phyloP scores from a whole-genome alignment of 2,113 vertebrate species.

The Sphyrna mokarran region DNA sequence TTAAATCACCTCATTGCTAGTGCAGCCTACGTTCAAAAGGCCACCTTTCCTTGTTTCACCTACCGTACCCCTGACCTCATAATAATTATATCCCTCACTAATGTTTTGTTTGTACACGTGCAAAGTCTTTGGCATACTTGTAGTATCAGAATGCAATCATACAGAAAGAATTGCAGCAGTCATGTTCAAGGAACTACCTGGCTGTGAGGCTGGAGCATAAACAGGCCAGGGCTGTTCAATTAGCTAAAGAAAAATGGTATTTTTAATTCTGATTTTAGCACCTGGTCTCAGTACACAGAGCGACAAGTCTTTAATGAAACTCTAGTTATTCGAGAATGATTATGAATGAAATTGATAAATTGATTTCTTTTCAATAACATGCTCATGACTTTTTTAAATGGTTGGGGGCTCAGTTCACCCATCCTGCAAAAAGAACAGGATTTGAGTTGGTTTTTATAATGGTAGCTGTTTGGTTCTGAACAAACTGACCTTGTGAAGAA shows the following conservation, averaged over 20 bases:
- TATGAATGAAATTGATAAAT: neutral
- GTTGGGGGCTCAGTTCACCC: neutral
- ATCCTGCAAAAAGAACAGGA: too few relatives aligned
- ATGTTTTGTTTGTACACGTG: constrained; percentile 34
- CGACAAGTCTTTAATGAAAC: neutral
- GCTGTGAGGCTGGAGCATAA: constrained; percentile 6
- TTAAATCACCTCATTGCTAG: constrained; percentile 11
- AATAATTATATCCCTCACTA: constrained; percentile 30
- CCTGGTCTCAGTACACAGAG: neutral
- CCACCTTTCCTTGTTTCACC: constrained; percentile 2
- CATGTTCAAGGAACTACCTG: neutral
- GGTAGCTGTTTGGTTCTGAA: neutral
- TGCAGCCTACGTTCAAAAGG: neutral
- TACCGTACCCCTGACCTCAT: neutral
- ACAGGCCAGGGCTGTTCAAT: neutral
- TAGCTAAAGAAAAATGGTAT: neutral
- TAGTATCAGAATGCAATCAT: neutral
- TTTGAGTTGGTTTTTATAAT: neutral
- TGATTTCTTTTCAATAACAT: neutral
- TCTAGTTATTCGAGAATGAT: neutral
- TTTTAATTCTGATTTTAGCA: constrained; percentile 4
- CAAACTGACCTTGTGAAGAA: neutral
- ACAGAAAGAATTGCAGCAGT: constrained; percentile 20
- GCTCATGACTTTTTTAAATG: neutral
- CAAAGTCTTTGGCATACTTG: neutral